Evolutionary conservation across 2,113 vertebrate species (phyloP), one percentile per base, ranked within the genome.

Genomic region (Indri indri): DNA sequence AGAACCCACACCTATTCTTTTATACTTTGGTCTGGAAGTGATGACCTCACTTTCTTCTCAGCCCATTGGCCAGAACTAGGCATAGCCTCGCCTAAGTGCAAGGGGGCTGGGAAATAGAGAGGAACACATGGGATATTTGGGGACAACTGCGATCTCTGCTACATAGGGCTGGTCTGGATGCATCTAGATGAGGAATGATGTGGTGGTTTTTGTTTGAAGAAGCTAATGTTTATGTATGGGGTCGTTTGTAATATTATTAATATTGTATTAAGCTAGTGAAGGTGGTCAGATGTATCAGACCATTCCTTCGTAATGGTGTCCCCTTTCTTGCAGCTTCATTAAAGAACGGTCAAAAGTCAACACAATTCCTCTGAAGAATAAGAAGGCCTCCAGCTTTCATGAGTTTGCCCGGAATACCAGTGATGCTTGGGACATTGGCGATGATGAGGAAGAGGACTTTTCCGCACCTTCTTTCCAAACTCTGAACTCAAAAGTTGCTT

Each of bases 401-500:
- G 99, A 99, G 97, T 99, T 99, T 96, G 99, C 99, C 40, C 99
- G 99, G 79, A 99, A 99, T 96, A 99, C 99, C 97, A 99, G 99
- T 45, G 99, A 99, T 25, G 99, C 99, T 45, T 99, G 99, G 99
- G 99, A 99, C 98, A 99, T 99, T 3, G 99, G 99, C 0, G 99
- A 99, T 40, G 99, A 99, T 1, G 99, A 99, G 96, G 99, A 99
- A 14, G 99, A 99, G 70, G 98, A 99, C 77, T 96, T 98, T 95
- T 98, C 98, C n/a, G 98, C 97, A 57, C 83, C 98, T 52, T 94
- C 98, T 96, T 98, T 98, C 85, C 98, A 98, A 85, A 98, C 98
- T 83, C 97, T 99, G 96, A 98, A 98, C 96, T 99, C 99, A 82
- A 98, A 99, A 95, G 98, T 98, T 94, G 98, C 98, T 59, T 98